phyloP scores from a whole-genome alignment of 64 coral and sea anemone species.

The Anthopleura sola region DNA sequence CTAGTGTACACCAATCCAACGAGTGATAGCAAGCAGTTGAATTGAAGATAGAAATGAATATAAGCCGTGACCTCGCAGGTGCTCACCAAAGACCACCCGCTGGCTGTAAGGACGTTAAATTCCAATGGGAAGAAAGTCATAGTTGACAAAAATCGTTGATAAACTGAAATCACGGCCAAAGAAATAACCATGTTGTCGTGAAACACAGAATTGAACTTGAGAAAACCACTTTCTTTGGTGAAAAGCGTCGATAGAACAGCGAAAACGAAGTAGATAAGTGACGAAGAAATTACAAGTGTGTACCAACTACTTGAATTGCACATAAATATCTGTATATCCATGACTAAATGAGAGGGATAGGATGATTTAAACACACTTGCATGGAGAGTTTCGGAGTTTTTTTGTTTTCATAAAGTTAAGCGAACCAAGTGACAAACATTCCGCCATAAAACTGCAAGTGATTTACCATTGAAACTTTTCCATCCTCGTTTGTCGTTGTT shows the following conservation, averaged over 20 bases:
- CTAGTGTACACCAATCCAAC: background rate
- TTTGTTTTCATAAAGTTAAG: background rate
- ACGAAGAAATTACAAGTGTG: background rate
- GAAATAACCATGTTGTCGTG: background rate
- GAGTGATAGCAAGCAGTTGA: background rate
- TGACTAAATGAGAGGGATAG: background rate
- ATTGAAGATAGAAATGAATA: background rate
- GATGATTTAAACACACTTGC: background rate
- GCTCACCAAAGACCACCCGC: background rate
- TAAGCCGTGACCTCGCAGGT: conserved; percentile 5
- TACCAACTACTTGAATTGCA: conserved; percentile 11
- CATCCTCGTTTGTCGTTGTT: background rate
- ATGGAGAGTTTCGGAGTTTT: background rate
- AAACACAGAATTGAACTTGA: conserved; percentile 4
- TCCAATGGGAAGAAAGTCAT: background rate
- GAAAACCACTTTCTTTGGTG: conserved; percentile 11
- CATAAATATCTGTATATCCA: conserved; percentile 12
- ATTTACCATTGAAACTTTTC: background rate
- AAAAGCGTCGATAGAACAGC: background rate
- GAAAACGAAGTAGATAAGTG: conserved; percentile 4
- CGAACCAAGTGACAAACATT: no score
- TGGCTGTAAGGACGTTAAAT: background rate
- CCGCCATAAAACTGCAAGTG: no score
- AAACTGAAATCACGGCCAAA: background rate
- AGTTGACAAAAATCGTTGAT: conserved; percentile 11